Percentiles rank a stretch among this genome's conserved stretches.
Evolutionary conservation across 2,888 invertebrate genomes (phyloP).

Genomic region (Leptinotarsa haldemani): DNA sequence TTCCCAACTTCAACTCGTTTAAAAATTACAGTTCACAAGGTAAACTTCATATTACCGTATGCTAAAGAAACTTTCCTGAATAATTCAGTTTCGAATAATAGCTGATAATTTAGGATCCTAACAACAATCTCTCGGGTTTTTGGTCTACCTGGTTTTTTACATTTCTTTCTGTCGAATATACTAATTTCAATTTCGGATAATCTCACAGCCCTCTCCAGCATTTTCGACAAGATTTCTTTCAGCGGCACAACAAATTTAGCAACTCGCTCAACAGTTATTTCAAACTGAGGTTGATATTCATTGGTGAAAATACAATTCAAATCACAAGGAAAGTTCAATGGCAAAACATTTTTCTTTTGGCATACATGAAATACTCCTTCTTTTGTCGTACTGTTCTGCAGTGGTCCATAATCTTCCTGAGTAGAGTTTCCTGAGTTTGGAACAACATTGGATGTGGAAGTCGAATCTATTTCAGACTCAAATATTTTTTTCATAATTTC

Average conservation of each 20-base stretch:
- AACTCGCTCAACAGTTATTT: not conserved
- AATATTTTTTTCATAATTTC: not conserved
- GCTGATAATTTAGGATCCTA: not conserved
- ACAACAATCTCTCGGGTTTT: conserved; percentile 6
- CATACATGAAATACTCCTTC: conserved; percentile 2
- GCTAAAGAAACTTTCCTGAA: not conserved
- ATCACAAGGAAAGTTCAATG: not conserved
- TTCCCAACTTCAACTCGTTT: too few species aligned
- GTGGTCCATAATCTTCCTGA: too few species aligned
- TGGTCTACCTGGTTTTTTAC: not conserved
- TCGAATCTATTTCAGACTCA: not conserved
- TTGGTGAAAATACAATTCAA: not conserved
- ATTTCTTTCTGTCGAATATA: not conserved
- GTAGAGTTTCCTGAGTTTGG: not conserved
- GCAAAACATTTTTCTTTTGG: not conserved
- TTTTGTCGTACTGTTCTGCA: not conserved
- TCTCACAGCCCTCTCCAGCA: not conserved
- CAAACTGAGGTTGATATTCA: not conserved
- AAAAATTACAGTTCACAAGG: not conserved
- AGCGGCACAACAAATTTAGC: conserved; percentile 8
- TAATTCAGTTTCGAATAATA: conserved; percentile 8
- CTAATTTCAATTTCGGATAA: not conserved
- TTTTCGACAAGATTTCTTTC: not conserved
- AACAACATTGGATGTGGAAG: not conserved
- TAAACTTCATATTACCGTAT: conserved; percentile 4